Evolutionary conservation across 2,888 invertebrate genomes (phyloP), one percentile per base, ranked within the genome.

Genomic region (Cheilosia grossa): DNA sequence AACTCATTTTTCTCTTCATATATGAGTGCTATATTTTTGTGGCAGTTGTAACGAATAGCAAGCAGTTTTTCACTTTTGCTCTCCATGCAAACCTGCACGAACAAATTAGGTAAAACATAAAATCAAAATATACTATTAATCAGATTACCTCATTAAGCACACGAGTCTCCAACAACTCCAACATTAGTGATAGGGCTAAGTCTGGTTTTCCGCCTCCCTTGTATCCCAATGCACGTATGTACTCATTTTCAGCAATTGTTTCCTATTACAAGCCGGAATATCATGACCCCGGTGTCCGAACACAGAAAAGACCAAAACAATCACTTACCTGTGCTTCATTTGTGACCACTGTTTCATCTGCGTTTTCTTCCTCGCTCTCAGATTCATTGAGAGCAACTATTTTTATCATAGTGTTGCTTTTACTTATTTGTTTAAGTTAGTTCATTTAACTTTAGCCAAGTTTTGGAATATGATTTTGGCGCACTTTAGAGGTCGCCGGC

Each of bases 1-100:
- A 74, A 82, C 40, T 95, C 93, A 9, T 93, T 90, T 70, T 95
- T 93, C 56, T 94, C 93, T 63, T 94, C 93, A 69, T 94, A 93
- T 90, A 97, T 95, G 30, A 94, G 93, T 0, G 95, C 97, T 40
- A 98, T 93, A 91, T 98, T 98, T 89, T 96, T 95, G 88, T 94
- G 95, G 88, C 97, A 96, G 30, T 97, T 95, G 91, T 97, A 98
- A 89, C 97, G 96, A 73, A 98, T 93, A 67, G 95, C 95, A 56
- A 95, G 93, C 92, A 96, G 88, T 53, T 93, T 93, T n/a, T 89
- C 88, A 58, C 89, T 88, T 53, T 93, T 92, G 89, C 94, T 94
- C 87, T 94, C 94, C 63, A 93, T 93, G 47, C 89, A 88, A 42
- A 90, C 89, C 91, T 91, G 66, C 13, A 37, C 4, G 63, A 89